A percentile compares a stretch with the other conserved stretches of the same genome.
Conservation (phyloP, 2,888 invertebrate species). For the Periphyllus acericola region DNA sequence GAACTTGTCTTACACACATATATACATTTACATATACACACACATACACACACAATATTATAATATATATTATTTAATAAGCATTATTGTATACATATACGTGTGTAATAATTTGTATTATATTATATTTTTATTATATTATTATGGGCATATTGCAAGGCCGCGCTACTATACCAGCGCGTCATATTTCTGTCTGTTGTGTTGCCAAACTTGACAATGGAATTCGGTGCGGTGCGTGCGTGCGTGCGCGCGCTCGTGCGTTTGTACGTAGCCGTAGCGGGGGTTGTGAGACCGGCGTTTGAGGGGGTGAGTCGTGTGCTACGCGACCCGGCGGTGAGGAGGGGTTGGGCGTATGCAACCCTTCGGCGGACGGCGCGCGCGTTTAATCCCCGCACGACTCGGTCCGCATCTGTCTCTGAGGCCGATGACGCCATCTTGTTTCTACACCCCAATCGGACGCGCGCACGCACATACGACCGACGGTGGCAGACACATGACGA, state of each 20-base stretch:
- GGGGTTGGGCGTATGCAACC: conserved; percentile 50
- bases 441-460: conserved; percentile 58
- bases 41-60: not conserved
- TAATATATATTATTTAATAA: not conserved
- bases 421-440: conserved; percentile 55
- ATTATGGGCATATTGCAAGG: not conserved
- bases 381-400: conserved; percentile 49
- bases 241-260: not conserved
- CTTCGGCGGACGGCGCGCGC: conserved; percentile 46
- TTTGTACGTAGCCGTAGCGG: not conserved
- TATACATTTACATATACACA: no score
- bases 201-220: conserved; percentile 61
- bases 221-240: conserved; percentile 26
- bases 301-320: conserved; percentile 24
- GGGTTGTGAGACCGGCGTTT: not conserved
- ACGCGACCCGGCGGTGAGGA: not conserved
- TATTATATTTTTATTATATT: not conserved
- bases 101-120: conserved; percentile 2
- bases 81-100: not conserved
- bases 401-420: conserved; percentile 42
- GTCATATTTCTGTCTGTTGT: conserved; percentile 58
- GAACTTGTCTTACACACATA: not conserved
- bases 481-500: conserved; percentile 24
- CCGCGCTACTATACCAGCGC: not conserved
- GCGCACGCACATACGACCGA: conserved; percentile 23